Conservation (phyloP, 37 sponge, comb jelly and placozoan species). For the Diacarnus erythraeanus region DNA sequence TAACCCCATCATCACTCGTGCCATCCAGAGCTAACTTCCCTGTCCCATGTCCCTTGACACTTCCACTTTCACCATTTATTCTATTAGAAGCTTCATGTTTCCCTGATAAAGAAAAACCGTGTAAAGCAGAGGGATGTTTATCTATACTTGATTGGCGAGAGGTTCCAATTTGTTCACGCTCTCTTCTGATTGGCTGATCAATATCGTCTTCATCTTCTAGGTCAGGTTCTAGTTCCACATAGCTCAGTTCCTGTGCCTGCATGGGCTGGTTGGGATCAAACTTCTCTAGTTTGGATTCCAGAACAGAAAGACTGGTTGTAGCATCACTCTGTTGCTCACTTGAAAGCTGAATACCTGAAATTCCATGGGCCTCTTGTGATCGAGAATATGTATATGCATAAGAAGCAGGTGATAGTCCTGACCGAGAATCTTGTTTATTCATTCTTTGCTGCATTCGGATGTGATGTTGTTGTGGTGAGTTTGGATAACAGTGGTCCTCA, state of each 20-base stretch:
- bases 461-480: neutral
- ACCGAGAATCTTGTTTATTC: neutral
- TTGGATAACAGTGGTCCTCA: neutral
- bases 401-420: neutral
- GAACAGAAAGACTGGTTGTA: slow-evolving; percentile 14
- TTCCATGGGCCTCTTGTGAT: neutral
- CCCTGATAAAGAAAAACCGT: neutral
- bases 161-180: neutral
- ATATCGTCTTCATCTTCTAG: slow-evolving; percentile 29
- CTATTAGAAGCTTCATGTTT: neutral
- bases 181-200: slow-evolving; percentile 18
- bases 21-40: slow-evolving; percentile 22
- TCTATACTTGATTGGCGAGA: no score
- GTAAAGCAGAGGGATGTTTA: neutral
- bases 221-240: slow-evolving; percentile 25
- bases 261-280: slow-evolving; percentile 16
- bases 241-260: slow-evolving; percentile 11
- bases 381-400: slow-evolving; percentile 36
- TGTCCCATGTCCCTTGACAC: neutral
- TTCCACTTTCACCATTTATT: neutral
- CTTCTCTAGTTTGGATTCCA: slow-evolving; percentile 17
- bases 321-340: slow-evolving; percentile 5
- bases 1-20: neutral
- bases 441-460: neutral
- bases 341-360: slow-evolving; percentile 8